phyloP scores from a whole-genome alignment of 2,113 vertebrate genomes.

The Eulacestoma nigropectus region DNA sequence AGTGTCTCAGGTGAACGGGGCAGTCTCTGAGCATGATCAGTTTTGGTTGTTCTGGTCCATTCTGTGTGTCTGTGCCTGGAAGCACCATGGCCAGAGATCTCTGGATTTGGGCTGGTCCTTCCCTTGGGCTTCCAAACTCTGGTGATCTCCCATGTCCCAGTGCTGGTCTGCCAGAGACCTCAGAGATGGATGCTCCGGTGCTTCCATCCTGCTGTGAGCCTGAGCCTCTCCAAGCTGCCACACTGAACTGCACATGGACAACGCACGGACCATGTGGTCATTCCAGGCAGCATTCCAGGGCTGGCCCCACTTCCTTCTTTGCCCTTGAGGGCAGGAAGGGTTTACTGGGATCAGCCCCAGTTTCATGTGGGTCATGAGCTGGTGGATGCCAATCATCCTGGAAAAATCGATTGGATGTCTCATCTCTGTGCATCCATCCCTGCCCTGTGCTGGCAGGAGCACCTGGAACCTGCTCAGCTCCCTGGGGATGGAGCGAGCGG shows the following conservation, averaged over 20 bases:
- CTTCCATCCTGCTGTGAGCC: neutral
- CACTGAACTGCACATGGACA: neutral
- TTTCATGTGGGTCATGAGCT: neutral
- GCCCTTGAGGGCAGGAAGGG: neutral
- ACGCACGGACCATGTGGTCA: neutral
- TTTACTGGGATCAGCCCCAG: neutral
- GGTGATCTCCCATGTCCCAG: neutral
- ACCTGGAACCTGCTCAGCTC: neutral
- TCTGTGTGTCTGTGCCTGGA: neutral
- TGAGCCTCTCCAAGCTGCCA: neutral
- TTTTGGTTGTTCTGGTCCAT: neutral
- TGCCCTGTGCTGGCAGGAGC: neutral
- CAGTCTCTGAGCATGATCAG: neutral
- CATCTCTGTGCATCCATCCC: neutral
- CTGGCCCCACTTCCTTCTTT: neutral
- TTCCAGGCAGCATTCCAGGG: neutral
- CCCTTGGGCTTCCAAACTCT: neutral
- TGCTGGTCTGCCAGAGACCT: fast-evolving
- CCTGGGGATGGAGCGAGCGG: fast-evolving
- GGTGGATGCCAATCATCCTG: neutral
- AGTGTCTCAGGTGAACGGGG: neutral
- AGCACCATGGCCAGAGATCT: neutral
- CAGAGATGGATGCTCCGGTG: fast-evolving
- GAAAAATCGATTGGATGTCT: neutral
- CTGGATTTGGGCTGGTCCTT: neutral